Percentiles rank a stretch among this genome's conserved stretches.
Evolutionary conservation across 2,113 vertebrate genomes (phyloP).

Genomic region (Triplophysa siluroides): DNA sequence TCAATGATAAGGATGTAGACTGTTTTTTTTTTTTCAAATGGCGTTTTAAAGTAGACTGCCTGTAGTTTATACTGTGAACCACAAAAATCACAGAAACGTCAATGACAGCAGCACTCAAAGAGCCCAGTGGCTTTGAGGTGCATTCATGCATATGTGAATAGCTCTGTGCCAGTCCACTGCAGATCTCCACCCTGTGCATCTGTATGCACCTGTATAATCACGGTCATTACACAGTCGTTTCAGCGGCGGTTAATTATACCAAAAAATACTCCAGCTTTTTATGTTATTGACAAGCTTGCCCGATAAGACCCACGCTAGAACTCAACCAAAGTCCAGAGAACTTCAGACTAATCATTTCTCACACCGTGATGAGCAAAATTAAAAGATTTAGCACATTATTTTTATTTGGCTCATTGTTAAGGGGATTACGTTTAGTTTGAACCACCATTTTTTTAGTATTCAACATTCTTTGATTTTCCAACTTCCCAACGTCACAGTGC

Average conservation of each 20-base stretch:
- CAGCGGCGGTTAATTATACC: slow-evolving; percentile 13
- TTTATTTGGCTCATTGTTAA: not conserved
- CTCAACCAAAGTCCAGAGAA: not conserved
- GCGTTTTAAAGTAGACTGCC: not conserved
- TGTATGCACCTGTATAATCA: not conserved
- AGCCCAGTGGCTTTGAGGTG: not conserved
- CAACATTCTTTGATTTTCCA: not conserved
- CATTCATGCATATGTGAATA: not conserved
- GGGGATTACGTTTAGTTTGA: slow-evolving; percentile 5
- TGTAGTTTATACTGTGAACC: not conserved
- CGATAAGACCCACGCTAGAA: not conserved
- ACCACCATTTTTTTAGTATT: not conserved
- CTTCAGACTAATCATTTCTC: not conserved
- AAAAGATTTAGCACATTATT: not conserved
- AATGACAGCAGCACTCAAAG: not conserved
- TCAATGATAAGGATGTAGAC: not conserved
- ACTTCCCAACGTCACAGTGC: not conserved
- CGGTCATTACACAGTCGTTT: slow-evolving; percentile 1
- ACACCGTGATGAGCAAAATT: not conserved
- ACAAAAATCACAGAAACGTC: not conserved
- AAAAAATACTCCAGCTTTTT: not conserved
- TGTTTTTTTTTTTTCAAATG: not conserved
- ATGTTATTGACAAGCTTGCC: too few species aligned
- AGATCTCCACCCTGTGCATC: not conserved
- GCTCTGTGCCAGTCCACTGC: not conserved